Percentiles rank a stretch among this genome's conserved stretches.
phyloP scores from a whole-genome alignment of 2,113 vertebrate species.

The Myotis lucifugus region DNA sequence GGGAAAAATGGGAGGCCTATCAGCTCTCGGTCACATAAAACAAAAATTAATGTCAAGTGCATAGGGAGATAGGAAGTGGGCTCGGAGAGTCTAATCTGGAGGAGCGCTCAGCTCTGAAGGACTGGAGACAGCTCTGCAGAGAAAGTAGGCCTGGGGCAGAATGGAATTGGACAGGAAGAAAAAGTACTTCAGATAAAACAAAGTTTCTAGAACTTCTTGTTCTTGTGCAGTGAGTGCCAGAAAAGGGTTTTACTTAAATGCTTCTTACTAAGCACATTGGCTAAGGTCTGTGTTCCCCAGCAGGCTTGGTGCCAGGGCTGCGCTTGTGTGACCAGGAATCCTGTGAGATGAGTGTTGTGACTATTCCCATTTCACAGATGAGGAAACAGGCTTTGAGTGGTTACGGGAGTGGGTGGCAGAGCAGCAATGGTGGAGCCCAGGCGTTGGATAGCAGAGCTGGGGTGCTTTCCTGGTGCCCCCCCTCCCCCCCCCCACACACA shows the following conservation, averaged over 20 bases:
- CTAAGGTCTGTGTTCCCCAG: background rate
- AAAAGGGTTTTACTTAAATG: background rate
- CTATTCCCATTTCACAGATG: background rate
- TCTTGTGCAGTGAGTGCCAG: background rate
- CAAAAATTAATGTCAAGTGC: constrained; percentile 33
- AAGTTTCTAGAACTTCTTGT: constrained; percentile 7
- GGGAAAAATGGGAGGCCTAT: background rate
- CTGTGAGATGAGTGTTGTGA: background rate
- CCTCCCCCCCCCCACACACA: no score
- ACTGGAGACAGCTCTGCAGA: background rate
- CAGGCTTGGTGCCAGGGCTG: background rate
- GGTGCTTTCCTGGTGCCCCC: no score
- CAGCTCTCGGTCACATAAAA: background rate
- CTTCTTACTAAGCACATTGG: background rate
- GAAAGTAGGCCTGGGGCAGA: background rate
- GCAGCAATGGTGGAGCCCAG: background rate
- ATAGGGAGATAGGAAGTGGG: background rate
- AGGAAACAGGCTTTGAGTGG: background rate
- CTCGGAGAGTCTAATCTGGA: background rate
- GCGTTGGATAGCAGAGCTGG: background rate
- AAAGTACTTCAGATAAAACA: background rate
- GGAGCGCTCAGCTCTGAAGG: background rate
- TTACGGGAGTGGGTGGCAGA: background rate
- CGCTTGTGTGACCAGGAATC: background rate
- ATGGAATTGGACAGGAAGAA: background rate